Conservation (phyloP, 2,797 vertebrate genomes). For the Meda fulgida region DNA sequence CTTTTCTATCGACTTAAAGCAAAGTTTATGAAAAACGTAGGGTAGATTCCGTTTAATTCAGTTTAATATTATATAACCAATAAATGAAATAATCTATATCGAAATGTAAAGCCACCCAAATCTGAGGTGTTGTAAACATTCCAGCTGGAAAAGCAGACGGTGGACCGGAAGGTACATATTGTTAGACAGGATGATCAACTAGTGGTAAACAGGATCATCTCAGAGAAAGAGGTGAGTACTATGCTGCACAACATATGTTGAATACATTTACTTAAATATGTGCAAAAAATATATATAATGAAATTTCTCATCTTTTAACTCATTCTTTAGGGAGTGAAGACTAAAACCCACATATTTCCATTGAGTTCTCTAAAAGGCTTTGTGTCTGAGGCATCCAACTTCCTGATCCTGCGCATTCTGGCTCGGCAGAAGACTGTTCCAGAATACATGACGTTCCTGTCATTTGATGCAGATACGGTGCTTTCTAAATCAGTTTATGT, state of each 20-base stretch:
- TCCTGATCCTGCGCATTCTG: constrained; percentile 87
- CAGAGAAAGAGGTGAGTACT: constrained; percentile 82
- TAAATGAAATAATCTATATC: neutral
- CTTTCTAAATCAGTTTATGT: constrained; percentile 83
- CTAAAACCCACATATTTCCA: constrained; percentile 67
- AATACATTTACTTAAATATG: neutral
- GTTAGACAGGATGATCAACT: constrained; percentile 74
- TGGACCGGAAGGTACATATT: constrained; percentile 80
- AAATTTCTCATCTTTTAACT: neutral
- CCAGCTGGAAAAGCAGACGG: constrained; percentile 76
- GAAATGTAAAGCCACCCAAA: neutral
- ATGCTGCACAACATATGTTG: neutral
- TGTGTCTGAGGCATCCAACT: constrained; percentile 84
- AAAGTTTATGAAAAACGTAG: neutral
- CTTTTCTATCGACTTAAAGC: neutral
- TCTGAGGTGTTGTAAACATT: neutral
- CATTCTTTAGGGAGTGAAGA: constrained; percentile 70
- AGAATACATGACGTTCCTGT: constrained; percentile 78
- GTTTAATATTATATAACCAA: neutral
- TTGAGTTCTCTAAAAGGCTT: constrained; percentile 75
- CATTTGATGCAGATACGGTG: constrained; percentile 76
- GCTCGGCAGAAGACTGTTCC: constrained; percentile 75
- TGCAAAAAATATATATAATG: neutral
- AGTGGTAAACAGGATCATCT: constrained; percentile 75
- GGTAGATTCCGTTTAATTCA: neutral